phyloP scores from a whole-genome alignment of 2,797 vertebrate genomes.

The Cirrhinus molitorella region DNA sequence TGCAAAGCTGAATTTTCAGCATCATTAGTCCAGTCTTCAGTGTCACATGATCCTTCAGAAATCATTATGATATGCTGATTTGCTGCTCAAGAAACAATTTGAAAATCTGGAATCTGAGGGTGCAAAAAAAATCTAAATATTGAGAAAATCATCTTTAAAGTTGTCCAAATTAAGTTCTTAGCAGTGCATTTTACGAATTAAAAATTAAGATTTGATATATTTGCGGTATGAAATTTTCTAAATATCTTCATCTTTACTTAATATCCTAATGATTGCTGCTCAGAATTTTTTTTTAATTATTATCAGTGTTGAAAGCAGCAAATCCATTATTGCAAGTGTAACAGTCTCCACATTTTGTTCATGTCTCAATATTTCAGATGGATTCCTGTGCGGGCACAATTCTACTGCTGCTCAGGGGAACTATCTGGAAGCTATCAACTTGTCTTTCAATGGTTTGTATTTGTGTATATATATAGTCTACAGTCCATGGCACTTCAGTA shows the following conservation, averaged over 20 bases:
- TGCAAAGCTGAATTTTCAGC: not conserved
- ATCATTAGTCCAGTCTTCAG: not conserved
- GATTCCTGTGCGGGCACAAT: slow-evolving; percentile 89
- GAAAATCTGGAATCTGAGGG: no score
- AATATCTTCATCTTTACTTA: no score
- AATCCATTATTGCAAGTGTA: not conserved
- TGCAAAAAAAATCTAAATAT: no score
- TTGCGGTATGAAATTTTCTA: no score
- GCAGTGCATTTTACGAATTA: no score
- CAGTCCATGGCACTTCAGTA: not conserved
- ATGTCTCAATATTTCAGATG: slow-evolving; percentile 77
- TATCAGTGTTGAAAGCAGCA: not conserved
- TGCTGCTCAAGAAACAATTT: not conserved
- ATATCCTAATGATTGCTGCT: no score
- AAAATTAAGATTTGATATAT: no score
- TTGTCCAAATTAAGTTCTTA: no score
- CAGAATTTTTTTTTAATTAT: no score
- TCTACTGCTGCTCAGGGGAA: slow-evolving; percentile 96
- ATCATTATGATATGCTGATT: not conserved
- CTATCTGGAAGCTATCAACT: slow-evolving; percentile 97
- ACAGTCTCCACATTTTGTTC: not conserved
- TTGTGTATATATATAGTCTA: not conserved
- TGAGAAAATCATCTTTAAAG: no score
- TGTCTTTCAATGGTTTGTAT: slow-evolving; percentile 94
- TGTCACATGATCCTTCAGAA: not conserved